A percentile compares a stretch with the other conserved stretches of the same genome.
Evolutionary conservation across 2,797 vertebrate genomes (phyloP).

Genomic region (Crossoptilon crossoptilon): DNA sequence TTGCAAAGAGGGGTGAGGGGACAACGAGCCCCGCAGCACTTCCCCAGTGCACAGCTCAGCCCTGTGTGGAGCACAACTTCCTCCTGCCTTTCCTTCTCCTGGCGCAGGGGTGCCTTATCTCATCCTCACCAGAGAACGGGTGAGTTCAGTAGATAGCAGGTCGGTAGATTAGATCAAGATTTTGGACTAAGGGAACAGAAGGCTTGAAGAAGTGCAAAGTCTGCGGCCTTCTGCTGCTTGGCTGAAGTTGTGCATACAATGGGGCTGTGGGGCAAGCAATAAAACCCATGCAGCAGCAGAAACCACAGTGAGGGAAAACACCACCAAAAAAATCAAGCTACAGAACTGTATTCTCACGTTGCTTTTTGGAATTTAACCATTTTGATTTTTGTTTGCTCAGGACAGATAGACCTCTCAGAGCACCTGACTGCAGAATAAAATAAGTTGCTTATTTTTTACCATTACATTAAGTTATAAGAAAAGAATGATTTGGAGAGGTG

Average conservation of each 20-base stretch:
- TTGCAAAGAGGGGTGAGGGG: neutral
- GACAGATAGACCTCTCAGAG: neutral
- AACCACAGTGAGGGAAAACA: neutral
- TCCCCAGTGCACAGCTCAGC: neutral
- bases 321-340: neutral
- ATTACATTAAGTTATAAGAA: neutral
- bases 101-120: neutral
- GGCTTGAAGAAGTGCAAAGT: conserved; percentile 35
- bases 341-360: neutral
- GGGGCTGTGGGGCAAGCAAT: neutral
- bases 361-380: neutral
- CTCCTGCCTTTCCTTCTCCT: conserved; percentile 5
- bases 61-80: neutral
- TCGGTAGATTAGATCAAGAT: conserved; percentile 34
- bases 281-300: neutral
- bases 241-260: neutral
- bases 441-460: neutral
- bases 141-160: neutral
- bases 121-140: neutral
- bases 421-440: neutral
- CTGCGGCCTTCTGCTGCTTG: conserved; percentile 7
- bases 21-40: neutral
- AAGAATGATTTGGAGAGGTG: neutral
- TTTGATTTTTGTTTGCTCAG: conserved; percentile 9
- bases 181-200: neutral